Percentiles rank a stretch among this genome's conserved stretches.
These are phyloP conservation scores for Bambusicola thoracicus DNA, from an alignment of 2,113 vertebrate genomes.

Conservation along the genomic window DNA sequence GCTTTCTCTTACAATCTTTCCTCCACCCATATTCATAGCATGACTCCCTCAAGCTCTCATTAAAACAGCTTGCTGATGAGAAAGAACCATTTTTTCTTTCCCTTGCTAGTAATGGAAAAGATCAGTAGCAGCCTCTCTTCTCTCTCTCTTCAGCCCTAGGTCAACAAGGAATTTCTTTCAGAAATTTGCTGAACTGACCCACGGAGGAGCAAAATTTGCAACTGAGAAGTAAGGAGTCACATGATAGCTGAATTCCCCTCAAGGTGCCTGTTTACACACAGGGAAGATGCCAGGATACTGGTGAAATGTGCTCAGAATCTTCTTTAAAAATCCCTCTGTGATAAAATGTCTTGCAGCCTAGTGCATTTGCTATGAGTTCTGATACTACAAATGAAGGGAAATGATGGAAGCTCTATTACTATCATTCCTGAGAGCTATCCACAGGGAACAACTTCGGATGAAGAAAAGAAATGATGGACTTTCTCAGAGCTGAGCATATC, in stretches of 20 bases:
- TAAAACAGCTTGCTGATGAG: not conserved
- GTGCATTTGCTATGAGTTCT: not conserved
- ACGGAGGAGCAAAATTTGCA: not conserved
- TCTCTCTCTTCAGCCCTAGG: not conserved
- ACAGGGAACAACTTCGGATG: not conserved
- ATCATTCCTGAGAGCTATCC: not conserved
- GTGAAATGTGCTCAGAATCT: not conserved
- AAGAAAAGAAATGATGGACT: not conserved
- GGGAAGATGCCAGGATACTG: not conserved
- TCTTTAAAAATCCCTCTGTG: not conserved
- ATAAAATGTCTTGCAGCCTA: not conserved
- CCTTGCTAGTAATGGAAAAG: not conserved
- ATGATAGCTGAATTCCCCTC: not conserved
- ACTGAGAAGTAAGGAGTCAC: not conserved
- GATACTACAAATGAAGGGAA: not conserved
- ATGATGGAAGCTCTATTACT: not conserved
- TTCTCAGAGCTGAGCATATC: not conserved
- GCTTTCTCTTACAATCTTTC: not conserved
- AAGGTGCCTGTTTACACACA: not conserved
- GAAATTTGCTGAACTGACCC: not conserved
- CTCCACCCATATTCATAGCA: not conserved
- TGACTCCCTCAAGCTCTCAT: not conserved
- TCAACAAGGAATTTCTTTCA: not conserved
- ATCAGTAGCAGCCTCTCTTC: not conserved
- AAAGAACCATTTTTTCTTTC: not conserved